Conservation (phyloP, 2,888 invertebrate species). For the Eupithecia exiguata region DNA sequence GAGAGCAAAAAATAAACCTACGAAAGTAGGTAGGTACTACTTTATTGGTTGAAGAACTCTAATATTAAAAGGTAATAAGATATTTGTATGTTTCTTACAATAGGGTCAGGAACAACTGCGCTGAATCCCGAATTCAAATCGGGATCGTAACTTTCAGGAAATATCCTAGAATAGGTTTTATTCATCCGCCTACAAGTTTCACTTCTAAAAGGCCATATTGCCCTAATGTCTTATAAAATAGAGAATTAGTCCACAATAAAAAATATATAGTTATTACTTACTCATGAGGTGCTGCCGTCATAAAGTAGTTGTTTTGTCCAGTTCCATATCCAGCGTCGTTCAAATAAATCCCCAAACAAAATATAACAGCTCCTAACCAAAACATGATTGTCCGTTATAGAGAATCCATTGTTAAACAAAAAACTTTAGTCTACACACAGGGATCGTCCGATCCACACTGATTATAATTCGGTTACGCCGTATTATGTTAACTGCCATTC, state of each 20-base stretch:
- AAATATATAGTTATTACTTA: slow-evolving; percentile 51
- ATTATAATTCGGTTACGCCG: slow-evolving; percentile 51
- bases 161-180: neutral
- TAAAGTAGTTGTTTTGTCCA: slow-evolving; percentile 41
- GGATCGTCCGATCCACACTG: slow-evolving; percentile 65
- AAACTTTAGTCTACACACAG: slow-evolving; percentile 52
- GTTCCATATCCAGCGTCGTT: slow-evolving; percentile 65
- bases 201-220: neutral
- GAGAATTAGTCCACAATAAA: neutral
- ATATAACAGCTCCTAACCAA: slow-evolving; percentile 56
- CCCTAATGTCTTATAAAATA: too few relatives aligned
- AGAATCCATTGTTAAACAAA: slow-evolving; percentile 51
- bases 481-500: slow-evolving; percentile 52
- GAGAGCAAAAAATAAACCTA: too few relatives aligned
- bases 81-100: neutral
- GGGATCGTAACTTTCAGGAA: neutral
- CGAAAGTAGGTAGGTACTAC: too few relatives aligned
- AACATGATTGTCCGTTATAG: slow-evolving; percentile 55
- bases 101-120: neutral
- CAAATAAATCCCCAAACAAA: slow-evolving; percentile 58
- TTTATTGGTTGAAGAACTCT: too few relatives aligned
- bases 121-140: neutral
- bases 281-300: slow-evolving; percentile 48
- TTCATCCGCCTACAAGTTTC: neutral
- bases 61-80: too few relatives aligned